phyloP scores from a whole-genome alignment of 1,140 invertebrate genomes.

The Aphelinus certus region DNA sequence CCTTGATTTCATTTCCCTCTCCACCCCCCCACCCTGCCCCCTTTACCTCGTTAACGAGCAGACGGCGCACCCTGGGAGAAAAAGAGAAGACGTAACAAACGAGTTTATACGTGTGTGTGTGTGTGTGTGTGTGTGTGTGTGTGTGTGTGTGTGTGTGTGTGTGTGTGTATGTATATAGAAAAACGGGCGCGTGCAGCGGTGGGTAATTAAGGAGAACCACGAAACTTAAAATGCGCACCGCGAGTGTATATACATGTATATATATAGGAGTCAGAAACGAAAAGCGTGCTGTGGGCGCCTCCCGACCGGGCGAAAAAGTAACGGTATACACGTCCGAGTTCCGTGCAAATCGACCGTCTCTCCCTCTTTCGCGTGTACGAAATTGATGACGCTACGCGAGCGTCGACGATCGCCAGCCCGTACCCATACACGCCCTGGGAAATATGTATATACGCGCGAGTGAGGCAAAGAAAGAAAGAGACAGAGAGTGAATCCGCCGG shows the following conservation, averaged over 20 bases:
- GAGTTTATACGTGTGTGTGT: neutral
- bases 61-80: neutral
- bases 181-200: too few relatives aligned
- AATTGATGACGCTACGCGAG: constrained; percentile 18
- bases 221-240: constrained; percentile 28
- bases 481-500: neutral
- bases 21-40: neutral
- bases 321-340: constrained; percentile 4
- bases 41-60: constrained; percentile 18
- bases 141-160: too few relatives aligned
- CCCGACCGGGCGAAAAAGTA: neutral
- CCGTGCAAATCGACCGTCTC: constrained; percentile 9
- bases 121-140: too few relatives aligned
- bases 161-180: too few relatives aligned
- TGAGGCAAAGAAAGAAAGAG: too few relatives aligned
- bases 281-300: too few relatives aligned
- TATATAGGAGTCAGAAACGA: neutral
- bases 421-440: neutral
- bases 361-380: constrained; percentile 19
- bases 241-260: neutral
- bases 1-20: constrained; percentile 8
- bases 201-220: constrained; percentile 28
- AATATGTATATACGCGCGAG: too few relatives aligned
- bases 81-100: neutral
- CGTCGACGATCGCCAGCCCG: neutral